Evolutionary conservation across 2,888 invertebrate species (phyloP), one percentile per base, ranked within the genome.

Genomic region (Sialis lutaria): DNA sequence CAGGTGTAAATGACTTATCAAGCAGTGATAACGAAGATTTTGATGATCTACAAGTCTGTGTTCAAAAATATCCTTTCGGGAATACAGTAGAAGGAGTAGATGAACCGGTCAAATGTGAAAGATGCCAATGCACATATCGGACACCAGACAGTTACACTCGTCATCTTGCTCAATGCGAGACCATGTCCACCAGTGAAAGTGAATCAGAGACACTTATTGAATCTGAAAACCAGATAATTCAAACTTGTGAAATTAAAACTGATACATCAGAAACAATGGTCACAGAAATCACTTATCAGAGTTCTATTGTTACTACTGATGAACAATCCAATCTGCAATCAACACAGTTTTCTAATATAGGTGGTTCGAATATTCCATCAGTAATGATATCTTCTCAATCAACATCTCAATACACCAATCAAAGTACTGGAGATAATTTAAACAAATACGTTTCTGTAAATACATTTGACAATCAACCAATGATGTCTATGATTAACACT

Each of bases 121-220:
- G 85, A 52, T 93, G 92, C 59, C 86, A 86, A 56, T 82, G 90
- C 58, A 87, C 87, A 2, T 89, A 88, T 58, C 72, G 88, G 56
- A 87, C 86, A 44, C 79, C 79, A 52, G 80, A 82, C 50, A 87
- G 87, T 46, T 89, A 82, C 57, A 81, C 85, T 56, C 71, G 86
- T 41, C 89, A 89, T 60, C 67, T 88, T 50, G 72, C 75, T 6
- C 76, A 74, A 30, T 89, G 89, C 59, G 86, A 86, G 55, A 77
- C 80, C 60, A 76, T 85, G 65, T 77, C 79, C 30, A 82, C 82
- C 0, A 86, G 84, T 59, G 87, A 88, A 62, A 85, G 85, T 58
- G 87, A 87, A 57, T 82, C 84, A 31, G 86, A 86, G 55, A 74
- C 74, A 55, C 69, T 73, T 0, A 69, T 33, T 8, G 46, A 35